Evolutionary conservation across 2,888 invertebrate species (phyloP), one percentile per base, ranked within the genome.

Genomic region (Candidula unifasciata): DNA sequence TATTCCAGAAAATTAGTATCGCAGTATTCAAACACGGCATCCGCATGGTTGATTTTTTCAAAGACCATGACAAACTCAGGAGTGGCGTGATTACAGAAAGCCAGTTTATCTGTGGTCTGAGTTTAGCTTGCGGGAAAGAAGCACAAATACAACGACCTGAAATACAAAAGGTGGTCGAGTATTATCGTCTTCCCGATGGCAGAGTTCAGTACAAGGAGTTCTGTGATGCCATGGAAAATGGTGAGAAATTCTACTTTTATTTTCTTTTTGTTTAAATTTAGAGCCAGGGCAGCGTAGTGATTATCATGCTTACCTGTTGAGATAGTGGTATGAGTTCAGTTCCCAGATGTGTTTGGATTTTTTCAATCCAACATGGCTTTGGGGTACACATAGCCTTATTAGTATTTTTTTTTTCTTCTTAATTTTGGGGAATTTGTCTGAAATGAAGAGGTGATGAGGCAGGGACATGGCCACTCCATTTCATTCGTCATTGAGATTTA

Each of bases 141-240:
- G 93, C 93, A 6, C 92, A 93, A 85, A 90, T 94, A 6, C 90
- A 91, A 0, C 87, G 92, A 8, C 87, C 89, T 5, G 94, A 94
- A 79, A 92, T 93, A 60, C 93, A 93, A 84, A 93, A 92, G 84
- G 87, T 94, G 33, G 91, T 92, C 16, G 93, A 93, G 84, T 93
- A 90, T 85, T 93, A 93, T 88, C 88, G 92, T 60, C 89, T 89
- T n/a, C 87, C 90, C 27, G 93, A 93, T 88, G 93, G 92, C 1
- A 87, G 93, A 71, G 91, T 94, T 2, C 87, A 90, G 35, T 94
- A 94, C 89, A 92, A 92, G 86, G 93, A 93, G 82, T 94, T 94
- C 88, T 93, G 93, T 90, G 92, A 92, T 83, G 90, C 91, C 84
- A 91, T 93, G 90, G 94, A 94, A 89, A 93, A 93, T 91, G 93